Evolutionary conservation across 1,140 invertebrate genomes (phyloP).

Genomic region (Heliconius nattereri): DNA sequence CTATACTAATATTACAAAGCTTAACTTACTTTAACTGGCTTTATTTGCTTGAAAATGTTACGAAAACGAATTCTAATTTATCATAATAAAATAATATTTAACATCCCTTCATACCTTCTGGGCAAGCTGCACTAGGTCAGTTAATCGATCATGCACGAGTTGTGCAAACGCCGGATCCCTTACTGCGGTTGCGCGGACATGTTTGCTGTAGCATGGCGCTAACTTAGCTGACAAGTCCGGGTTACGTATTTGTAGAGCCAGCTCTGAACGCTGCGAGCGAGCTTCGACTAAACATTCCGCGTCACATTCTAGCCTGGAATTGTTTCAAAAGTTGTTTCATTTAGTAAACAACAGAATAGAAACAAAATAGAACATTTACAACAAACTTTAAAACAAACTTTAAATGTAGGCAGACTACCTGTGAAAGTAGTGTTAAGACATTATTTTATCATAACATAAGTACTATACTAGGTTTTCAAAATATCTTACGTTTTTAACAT

Average conservation of each 20-base stretch:
- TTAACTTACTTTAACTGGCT: too few relatives aligned
- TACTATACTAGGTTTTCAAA: too few relatives aligned
- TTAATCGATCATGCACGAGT: slow-evolving; percentile 91
- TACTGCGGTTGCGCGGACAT: slow-evolving; percentile 91
- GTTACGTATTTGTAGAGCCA: slow-evolving; percentile 95
- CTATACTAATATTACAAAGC: neutral
- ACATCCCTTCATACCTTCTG: slow-evolving; percentile 85
- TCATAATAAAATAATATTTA: neutral
- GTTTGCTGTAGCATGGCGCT: slow-evolving; percentile 92
- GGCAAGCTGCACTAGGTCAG: slow-evolving; percentile 92
- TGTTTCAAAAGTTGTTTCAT: neutral
- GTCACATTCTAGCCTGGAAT: slow-evolving; percentile 91
- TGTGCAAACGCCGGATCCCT: slow-evolving; percentile 91
- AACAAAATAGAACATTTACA: too few relatives aligned
- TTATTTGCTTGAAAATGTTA: neutral
- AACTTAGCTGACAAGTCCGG: slow-evolving; percentile 91
- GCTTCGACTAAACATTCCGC: slow-evolving; percentile 94
- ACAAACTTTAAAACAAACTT: too few relatives aligned
- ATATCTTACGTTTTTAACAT: slow-evolving; percentile 76
- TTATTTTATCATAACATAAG: too few relatives aligned
- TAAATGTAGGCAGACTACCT: too few relatives aligned
- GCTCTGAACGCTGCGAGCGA: slow-evolving; percentile 91
- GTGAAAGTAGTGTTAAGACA: too few relatives aligned
- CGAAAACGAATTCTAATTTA: too few relatives aligned
- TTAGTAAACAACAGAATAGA: too few relatives aligned